Evolutionary conservation across 2,113 vertebrate species (phyloP), one percentile per base, ranked within the genome.

Genomic region (Eulemur rufifrons): DNA sequence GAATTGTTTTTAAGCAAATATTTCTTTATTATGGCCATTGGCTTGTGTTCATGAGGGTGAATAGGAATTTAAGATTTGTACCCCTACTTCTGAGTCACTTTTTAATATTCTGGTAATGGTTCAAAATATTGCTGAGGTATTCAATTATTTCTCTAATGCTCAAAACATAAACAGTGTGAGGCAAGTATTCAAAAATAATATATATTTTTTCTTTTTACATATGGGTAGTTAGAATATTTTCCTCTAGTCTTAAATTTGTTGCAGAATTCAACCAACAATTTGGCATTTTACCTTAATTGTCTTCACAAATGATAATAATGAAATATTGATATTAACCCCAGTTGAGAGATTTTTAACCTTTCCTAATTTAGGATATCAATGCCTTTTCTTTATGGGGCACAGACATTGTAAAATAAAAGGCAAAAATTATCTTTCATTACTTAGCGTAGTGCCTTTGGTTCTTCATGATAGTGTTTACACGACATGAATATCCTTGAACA

Each of bases 321-420:
- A 6, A 34, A 50, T 42, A 1, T 12, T 77, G 20, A 47, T 11
- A 50, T 64, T 76, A n/a, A 54, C 7, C 0, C 20, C n/a, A 27
- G 3, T 18, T 27, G 32, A 34, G 13, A 68, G 14, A 54, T 34
- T 71, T 68, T 15, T 21, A 82, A 14, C 32, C 61, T 74, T 83
- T 61, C 4, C 25, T 34, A 73, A 54, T 69, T 54, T 11, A 52
- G 25, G 8, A 50, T n/a, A 86, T 2, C 2, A 21, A n/a, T 54
- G 11, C 0, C 1, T 68, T 88, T 63, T 5, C 8, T 89, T 25
- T 29, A 45, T 34, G 7, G 0, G 3, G 0, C 7, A 15, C n/a
- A 78, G 32, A 6, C 5, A 88, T 3, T 56, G 52, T 39, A 6
- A 89, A 71, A 23, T 15, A 78, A 91, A 20, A 81, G 84, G 13